Percentiles rank a stretch among this genome's conserved stretches.
phyloP scores from a whole-genome alignment of 2,888 invertebrate genomes.

The Campoletis raptor region DNA sequence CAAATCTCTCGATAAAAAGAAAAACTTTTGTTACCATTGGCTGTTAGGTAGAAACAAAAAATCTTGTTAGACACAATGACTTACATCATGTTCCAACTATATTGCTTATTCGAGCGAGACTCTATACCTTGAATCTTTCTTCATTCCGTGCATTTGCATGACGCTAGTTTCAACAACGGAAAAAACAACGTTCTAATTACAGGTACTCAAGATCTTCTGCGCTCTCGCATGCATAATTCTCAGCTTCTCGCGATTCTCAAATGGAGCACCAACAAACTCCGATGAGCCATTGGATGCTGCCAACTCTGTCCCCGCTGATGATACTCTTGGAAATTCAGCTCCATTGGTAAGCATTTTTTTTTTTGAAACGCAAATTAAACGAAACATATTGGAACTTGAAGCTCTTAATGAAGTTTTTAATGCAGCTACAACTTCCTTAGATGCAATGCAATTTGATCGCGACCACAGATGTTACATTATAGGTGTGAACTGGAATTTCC shows the following conservation, averaged over 20 bases:
- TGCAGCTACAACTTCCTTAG: neutral
- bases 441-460: neutral
- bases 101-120: neutral
- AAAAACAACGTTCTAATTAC: neutral
- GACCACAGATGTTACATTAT: neutral
- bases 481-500: neutral
- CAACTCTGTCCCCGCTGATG: neutral
- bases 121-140: neutral
- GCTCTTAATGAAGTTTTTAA: neutral
- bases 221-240: conserved; percentile 6
- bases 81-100: neutral
- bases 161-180: neutral
- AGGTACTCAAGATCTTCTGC: conserved; percentile 3
- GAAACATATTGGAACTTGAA: neutral
- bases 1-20: neutral
- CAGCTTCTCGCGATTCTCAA: neutral
- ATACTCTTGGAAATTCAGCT: neutral
- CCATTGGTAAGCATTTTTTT: conserved; percentile 15
- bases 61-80: neutral
- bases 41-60: neutral
- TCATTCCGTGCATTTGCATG: too few species aligned
- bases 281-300: neutral
- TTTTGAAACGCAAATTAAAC: neutral
- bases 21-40: neutral
- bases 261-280: neutral